A percentile compares a stretch with the other conserved stretches of the same genome.
phyloP scores from a whole-genome alignment of 2,113 vertebrate species.

The Spilogale gracilis region DNA sequence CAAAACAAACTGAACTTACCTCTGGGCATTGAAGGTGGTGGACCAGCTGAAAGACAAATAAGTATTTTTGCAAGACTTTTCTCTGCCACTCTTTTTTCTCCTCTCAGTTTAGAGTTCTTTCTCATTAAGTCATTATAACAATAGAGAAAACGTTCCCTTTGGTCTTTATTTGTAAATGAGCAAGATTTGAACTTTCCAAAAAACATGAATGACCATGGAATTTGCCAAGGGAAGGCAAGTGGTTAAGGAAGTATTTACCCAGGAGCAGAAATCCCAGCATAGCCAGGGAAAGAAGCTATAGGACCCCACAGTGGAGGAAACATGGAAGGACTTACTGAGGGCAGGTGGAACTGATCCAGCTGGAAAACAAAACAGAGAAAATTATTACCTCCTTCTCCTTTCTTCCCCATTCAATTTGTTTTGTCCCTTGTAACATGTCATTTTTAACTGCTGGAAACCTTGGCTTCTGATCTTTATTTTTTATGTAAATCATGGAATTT shows the following conservation, averaged over 20 bases:
- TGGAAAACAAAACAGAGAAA: slow-evolving; percentile 49
- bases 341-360: not conserved
- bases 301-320: too few relatives aligned
- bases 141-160: not conserved
- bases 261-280: not conserved
- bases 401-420: not conserved
- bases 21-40: not conserved
- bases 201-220: not conserved
- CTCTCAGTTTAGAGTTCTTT: not conserved
- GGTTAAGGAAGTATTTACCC: not conserved
- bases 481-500: not conserved
- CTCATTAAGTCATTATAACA: not conserved
- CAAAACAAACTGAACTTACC: slow-evolving; percentile 17
- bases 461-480: not conserved
- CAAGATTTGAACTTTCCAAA: not conserved
- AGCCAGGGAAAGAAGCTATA: not conserved
- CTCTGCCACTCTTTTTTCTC: not conserved
- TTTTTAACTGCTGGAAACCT: slow-evolving; percentile 27
- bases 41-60: slow-evolving; percentile 56
- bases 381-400: not conserved
- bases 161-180: not conserved
- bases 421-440: not conserved
- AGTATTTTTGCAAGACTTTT: not conserved
- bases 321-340: not conserved
- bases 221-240: not conserved